These are phyloP conservation scores for Mechanitis messenoides DNA, from an alignment of 2,888 invertebrate species.

Conservation along the genomic window DNA sequence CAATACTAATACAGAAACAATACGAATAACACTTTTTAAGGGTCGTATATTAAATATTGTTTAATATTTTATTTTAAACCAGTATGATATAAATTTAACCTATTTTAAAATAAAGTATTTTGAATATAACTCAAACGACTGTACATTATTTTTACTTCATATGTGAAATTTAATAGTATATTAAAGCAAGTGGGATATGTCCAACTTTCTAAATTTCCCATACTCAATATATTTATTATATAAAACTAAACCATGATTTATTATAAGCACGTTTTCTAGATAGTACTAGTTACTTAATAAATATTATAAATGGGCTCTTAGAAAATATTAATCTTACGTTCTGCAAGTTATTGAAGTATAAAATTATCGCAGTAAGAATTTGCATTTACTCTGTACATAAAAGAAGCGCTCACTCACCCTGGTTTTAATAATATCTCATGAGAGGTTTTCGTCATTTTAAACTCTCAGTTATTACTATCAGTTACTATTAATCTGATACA, in stretches of 20 bases:
- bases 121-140: too few species aligned
- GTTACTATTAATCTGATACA: not conserved
- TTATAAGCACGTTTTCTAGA: not conserved
- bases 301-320: slow-evolving; percentile 4
- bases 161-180: too few species aligned
- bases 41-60: too few species aligned
- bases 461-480: slow-evolving; percentile 1
- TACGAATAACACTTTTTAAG: too few species aligned
- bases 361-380: slow-evolving; percentile 8
- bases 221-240: too few species aligned
- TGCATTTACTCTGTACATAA: not conserved
- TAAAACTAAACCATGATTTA: not conserved
- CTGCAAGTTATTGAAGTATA: slow-evolving; percentile 13
- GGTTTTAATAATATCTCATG: not conserved
- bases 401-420: slow-evolving; percentile 2
- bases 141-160: too few species aligned
- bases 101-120: too few species aligned
- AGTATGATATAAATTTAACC: too few species aligned
- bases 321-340: slow-evolving; percentile 18
- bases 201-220: too few species aligned
- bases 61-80: too few species aligned
- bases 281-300: slow-evolving; percentile 1
- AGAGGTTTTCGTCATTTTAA: not conserved
- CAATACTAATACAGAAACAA: too few species aligned
- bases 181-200: too few species aligned